phyloP scores from a whole-genome alignment of 1,140 invertebrate species.

The Drosophila leontia region DNA sequence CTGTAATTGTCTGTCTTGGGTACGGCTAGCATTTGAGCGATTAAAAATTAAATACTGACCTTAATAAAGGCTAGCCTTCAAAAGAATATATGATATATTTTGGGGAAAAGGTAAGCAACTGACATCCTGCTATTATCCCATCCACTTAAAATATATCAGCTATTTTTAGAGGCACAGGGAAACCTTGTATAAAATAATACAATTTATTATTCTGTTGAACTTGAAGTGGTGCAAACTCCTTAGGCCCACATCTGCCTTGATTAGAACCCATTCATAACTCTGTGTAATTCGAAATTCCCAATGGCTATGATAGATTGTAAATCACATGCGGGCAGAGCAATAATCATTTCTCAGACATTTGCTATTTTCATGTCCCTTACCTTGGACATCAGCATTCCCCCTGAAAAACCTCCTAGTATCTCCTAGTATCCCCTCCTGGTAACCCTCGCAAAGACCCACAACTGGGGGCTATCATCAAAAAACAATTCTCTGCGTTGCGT shows the following conservation, averaged over 20 bases:
- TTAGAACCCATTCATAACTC: slow-evolving; percentile 48
- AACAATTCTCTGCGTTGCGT: slow-evolving; percentile 80
- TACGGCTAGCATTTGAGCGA: background rate
- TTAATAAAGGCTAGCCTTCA: slow-evolving; percentile 3
- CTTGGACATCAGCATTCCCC: background rate
- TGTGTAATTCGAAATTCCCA: slow-evolving; percentile 38
- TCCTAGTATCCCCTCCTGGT: background rate
- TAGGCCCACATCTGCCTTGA: slow-evolving; percentile 22
- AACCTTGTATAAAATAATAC: background rate
- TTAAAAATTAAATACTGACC: slow-evolving; percentile 15
- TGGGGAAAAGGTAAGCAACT: background rate
- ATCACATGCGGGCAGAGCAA: slow-evolving; percentile 57
- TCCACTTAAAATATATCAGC: background rate
- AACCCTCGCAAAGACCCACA: background rate
- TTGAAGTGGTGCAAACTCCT: background rate
- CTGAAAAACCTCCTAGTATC: background rate
- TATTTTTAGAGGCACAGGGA: background rate
- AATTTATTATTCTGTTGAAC: background rate
- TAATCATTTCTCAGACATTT: slow-evolving; percentile 78
- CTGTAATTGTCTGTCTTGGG: slow-evolving; percentile 37
- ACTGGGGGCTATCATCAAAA: slow-evolving; percentile 75
- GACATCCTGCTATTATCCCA: background rate
- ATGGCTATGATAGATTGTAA: slow-evolving; percentile 53
- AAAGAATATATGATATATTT: background rate
- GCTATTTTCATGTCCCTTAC: slow-evolving; percentile 54